Evolutionary conservation across 53 echinoderm and acorn worm species (phyloP).

Genomic region (Mesocentrotus franciscanus): DNA sequence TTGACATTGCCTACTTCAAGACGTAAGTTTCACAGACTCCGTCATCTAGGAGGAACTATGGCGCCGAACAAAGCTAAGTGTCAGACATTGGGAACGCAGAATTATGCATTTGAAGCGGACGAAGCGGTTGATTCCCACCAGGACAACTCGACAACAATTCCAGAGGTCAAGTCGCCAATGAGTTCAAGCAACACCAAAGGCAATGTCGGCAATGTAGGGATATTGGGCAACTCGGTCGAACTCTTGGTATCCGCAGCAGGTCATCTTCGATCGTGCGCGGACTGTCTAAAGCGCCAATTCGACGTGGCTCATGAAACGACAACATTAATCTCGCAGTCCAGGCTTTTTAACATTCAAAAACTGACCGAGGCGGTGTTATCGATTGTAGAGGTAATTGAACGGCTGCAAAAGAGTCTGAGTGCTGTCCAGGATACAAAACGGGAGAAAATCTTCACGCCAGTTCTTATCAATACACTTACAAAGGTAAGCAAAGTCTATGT

Average conservation of each 20-base stretch:
- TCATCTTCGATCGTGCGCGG: not conserved
- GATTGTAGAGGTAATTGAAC: not conserved
- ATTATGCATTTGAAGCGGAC: not conserved
- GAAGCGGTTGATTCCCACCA: not conserved
- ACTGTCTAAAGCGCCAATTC: not conserved
- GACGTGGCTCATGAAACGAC: not conserved
- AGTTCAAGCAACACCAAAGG: not conserved
- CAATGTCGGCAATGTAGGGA: not conserved
- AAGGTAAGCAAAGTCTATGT: slow-evolving; percentile 24
- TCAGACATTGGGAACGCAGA: not conserved
- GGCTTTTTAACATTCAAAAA: not conserved
- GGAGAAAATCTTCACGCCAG: slow-evolving; percentile 32
- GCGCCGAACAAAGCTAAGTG: not conserved
- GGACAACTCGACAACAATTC: not conserved
- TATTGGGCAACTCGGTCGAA: not conserved
- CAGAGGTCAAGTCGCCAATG: not conserved
- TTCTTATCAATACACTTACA: slow-evolving; percentile 12
- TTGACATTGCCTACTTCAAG: not conserved
- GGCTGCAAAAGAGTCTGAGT: slow-evolving; percentile 38
- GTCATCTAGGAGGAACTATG: not conserved
- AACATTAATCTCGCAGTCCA: slow-evolving; percentile 30
- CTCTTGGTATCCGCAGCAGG: not conserved
- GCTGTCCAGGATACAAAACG: not conserved
- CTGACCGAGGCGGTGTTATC: not conserved
- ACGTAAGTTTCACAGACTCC: not conserved